Percentiles rank a stretch among this genome's conserved stretches.
These are phyloP conservation scores for Cryptops parisi DNA, from an alignment of 2,888 invertebrate genomes.

Conservation along the genomic window DNA sequence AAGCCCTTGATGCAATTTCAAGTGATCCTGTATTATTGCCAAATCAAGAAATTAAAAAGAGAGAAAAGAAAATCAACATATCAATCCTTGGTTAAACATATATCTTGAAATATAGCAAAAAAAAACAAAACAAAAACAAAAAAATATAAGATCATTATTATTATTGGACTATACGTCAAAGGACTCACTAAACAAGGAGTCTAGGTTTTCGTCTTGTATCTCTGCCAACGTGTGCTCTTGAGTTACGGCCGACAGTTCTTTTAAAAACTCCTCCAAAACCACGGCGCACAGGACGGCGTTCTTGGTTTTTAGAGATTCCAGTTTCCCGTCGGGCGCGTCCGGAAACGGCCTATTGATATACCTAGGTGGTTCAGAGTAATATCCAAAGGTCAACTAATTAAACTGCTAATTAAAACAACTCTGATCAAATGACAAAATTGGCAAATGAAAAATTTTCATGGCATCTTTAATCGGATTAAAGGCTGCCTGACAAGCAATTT, in stretches of 20 bases:
- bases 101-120: no score
- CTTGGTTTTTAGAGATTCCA: conserved; percentile 28
- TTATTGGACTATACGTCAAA: background rate
- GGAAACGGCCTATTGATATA: conserved; percentile 20
- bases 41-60: no score
- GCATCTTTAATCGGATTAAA: no score
- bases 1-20: no score
- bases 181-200: background rate
- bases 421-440: no score
- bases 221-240: conserved; percentile 64
- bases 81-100: no score
- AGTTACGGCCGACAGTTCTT: conserved; percentile 83
- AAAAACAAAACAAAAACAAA: background rate
- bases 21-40: no score
- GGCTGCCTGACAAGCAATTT: no score
- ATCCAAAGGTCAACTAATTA: no score
- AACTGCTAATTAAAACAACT: no score
- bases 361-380: no score
- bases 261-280: conserved; percentile 85
- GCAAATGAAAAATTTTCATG: background rate
- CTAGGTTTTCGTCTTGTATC: conserved; percentile 5
- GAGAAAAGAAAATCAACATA: no score
- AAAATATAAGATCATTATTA: background rate
- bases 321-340: conserved; percentile 21
- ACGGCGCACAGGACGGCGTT: conserved; percentile 59